These are phyloP conservation scores for Tipula confusa DNA, from an alignment of 2,888 invertebrate genomes.

Conservation along the genomic window DNA sequence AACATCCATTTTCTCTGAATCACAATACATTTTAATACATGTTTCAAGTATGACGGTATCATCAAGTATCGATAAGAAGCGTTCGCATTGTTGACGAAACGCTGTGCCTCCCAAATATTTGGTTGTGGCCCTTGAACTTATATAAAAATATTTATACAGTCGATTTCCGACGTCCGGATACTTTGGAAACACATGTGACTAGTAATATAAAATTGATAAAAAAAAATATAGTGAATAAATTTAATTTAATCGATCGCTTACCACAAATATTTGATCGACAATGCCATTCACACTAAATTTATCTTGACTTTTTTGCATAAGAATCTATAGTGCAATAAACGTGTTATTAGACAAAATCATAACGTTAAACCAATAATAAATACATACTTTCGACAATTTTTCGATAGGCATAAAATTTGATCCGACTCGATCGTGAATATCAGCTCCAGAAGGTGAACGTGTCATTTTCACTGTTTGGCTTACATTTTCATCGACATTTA, in stretches of 20 bases:
- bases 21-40: slow-evolving; percentile 63
- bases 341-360: background rate
- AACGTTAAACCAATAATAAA: slow-evolving; percentile 30
- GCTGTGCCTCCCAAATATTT: slow-evolving; percentile 57
- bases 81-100: slow-evolving; percentile 72
- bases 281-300: slow-evolving; percentile 70
- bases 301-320: slow-evolving; percentile 63
- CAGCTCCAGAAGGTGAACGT: slow-evolving; percentile 62
- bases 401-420: slow-evolving; percentile 68
- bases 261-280: slow-evolving; percentile 54
- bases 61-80: slow-evolving; percentile 56
- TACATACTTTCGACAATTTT: slow-evolving; percentile 66
- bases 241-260: slow-evolving; percentile 43
- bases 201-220: slow-evolving; percentile 35
- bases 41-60: slow-evolving; percentile 60
- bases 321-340: slow-evolving; percentile 53
- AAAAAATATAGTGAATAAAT: slow-evolving; percentile 38
- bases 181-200: slow-evolving; percentile 74
- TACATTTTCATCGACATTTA: background rate
- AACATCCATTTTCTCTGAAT: slow-evolving; percentile 53
- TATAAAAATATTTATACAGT: slow-evolving; percentile 62
- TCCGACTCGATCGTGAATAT: slow-evolving; percentile 60
- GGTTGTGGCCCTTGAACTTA: slow-evolving; percentile 58
- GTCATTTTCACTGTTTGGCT: slow-evolving; percentile 45
- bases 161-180: slow-evolving; percentile 67